These are phyloP conservation scores for Macroteleia sp. DNA, from an alignment of 2,888 invertebrate species.

Conservation along the genomic window DNA sequence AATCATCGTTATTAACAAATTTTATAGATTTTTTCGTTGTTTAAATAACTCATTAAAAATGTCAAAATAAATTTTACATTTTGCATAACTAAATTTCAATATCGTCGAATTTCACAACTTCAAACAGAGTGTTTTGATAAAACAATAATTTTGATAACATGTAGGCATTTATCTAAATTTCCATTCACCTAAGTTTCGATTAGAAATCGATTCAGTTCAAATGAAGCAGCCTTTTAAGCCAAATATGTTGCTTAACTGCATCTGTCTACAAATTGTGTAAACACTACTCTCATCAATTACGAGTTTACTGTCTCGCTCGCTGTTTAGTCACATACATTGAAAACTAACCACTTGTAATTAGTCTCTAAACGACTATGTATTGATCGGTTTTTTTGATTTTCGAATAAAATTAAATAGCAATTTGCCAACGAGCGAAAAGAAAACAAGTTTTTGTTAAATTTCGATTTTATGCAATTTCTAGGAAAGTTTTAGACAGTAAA, in stretches of 20 bases:
- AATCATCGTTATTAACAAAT: too few relatives aligned
- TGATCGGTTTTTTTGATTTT: neutral
- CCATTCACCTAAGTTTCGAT: neutral
- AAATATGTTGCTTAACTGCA: neutral
- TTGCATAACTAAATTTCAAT: too few relatives aligned
- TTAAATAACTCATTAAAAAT: too few relatives aligned
- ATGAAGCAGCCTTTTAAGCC: neutral
- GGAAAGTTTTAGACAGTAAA: too few relatives aligned
- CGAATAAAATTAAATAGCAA: neutral
- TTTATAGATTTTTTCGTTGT: too few relatives aligned
- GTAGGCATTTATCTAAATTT: neutral
- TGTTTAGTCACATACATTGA: conserved; percentile 13
- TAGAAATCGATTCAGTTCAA: neutral
- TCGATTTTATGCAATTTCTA: too few relatives aligned
- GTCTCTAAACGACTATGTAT: neutral
- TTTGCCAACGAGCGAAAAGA: too few relatives aligned
- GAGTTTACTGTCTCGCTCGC: conserved; percentile 9
- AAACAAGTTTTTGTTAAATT: too few relatives aligned
- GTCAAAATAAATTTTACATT: too few relatives aligned
- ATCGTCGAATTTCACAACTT: too few relatives aligned
- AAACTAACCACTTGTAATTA: conserved; percentile 9
- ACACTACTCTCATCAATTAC: conserved; percentile 10
- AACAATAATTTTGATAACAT: too few relatives aligned
- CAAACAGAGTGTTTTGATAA: too few relatives aligned
- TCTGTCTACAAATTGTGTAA: conserved; percentile 12